Evolutionary conservation across 2,113 vertebrate species (phyloP).

Genomic region (Ancistrus triradiatus): DNA sequence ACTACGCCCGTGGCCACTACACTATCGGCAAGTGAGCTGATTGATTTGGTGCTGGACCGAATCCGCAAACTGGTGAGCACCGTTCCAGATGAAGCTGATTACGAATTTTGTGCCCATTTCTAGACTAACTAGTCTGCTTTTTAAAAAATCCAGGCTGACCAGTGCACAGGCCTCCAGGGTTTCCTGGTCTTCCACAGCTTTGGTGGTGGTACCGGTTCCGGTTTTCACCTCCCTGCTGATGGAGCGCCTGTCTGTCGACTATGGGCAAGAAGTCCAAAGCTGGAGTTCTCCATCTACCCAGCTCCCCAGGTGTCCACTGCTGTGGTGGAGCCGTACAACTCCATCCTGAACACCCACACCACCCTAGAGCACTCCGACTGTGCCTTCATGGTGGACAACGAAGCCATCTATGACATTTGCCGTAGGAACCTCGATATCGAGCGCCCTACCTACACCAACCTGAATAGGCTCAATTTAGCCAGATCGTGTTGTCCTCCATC

Average conservation of each 20-base stretch:
- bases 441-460: slow-evolving; percentile 64
- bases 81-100: too few relatives aligned
- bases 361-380: slow-evolving; percentile 76
- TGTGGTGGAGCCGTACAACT: slow-evolving; percentile 51
- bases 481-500: slow-evolving; percentile 73
- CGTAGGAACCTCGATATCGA: slow-evolving; percentile 75
- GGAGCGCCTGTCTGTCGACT: slow-evolving; percentile 88
- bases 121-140: too few relatives aligned
- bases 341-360: slow-evolving; percentile 58
- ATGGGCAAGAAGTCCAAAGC: slow-evolving; percentile 88
- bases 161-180: slow-evolving; percentile 65
- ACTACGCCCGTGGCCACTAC: slow-evolving; percentile 62
- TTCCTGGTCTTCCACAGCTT: slow-evolving; percentile 65
- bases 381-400: slow-evolving; percentile 77
- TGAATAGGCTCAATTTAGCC: slow-evolving; percentile 67
- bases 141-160: slow-evolving; percentile 51
- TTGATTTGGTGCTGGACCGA: slow-evolving; percentile 50
- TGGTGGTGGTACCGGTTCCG: slow-evolving; percentile 64
- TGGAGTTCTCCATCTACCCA: slow-evolving; percentile 89
- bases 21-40: slow-evolving; percentile 55
- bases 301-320: slow-evolving; percentile 66
- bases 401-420: slow-evolving; percentile 74
- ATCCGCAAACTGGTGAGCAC: slow-evolving; percentile 49
- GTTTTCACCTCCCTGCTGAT: slow-evolving; percentile 83
- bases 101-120: too few relatives aligned